phyloP scores from a whole-genome alignment of 1,140 invertebrate species.

The Aphis craccivora region DNA sequence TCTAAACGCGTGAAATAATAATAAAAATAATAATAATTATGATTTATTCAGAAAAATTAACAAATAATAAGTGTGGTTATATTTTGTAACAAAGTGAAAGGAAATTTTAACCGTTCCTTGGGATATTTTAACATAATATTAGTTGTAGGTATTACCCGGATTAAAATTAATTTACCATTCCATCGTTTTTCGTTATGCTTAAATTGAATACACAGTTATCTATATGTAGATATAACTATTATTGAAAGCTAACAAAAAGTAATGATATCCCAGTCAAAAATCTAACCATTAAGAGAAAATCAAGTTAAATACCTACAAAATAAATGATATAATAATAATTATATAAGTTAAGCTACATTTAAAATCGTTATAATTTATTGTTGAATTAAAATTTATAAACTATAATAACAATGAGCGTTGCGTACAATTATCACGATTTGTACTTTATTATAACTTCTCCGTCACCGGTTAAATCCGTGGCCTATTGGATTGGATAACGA shows the following conservation, averaged over 20 bases:
- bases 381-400: background rate
- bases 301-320: no score
- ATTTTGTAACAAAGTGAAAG: no score
- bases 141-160: background rate
- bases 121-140: background rate
- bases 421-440: background rate
- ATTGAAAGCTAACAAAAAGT: no score
- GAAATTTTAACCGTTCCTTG: background rate
- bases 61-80: no score
- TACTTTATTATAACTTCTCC: background rate
- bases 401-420: background rate
- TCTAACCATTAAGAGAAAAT: no score
- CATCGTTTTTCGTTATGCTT: no score
- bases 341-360: background rate
- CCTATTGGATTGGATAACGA: no score
- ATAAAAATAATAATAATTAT: no score
- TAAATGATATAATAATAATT: background rate
- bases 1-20: background rate
- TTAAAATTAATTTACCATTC: background rate
- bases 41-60: no score
- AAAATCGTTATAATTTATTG: background rate
- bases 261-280: no score
- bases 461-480: background rate
- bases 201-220: no score
- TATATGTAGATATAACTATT: no score